Evolutionary conservation across 2,797 vertebrate species (phyloP), one percentile per base, ranked within the genome.

Genomic region (Halcyon badia): DNA sequence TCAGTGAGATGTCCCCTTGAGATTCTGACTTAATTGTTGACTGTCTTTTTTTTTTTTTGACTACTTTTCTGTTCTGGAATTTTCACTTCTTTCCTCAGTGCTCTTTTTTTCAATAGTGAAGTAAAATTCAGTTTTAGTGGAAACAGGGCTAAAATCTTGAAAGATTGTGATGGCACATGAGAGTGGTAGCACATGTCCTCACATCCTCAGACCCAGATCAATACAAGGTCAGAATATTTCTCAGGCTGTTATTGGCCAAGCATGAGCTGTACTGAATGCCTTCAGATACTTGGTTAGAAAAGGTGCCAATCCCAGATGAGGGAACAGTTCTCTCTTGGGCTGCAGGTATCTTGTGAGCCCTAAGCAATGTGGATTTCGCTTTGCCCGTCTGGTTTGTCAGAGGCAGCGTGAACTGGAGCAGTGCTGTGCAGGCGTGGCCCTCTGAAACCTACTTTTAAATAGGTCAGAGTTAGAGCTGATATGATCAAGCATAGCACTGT

Each of bases 401-500:
- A 54, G 51, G 6, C 22, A 24, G 31, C 14, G 41, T 9, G 25
- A 31, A 0, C 35, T 6, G 2, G 25, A 33, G 2, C 0, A 11
- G 22, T 14, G 39, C 88, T 30, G 26, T 0, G 2, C 24, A 19
- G 30, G 33, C 25, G 17, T 3, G 22, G 12, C 19, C 2, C 35
- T 46, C 8, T 33, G 8, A 41, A 73, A 62, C 42, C 42, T 69
- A 42, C 24, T 11, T 76, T 62, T 20, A 4, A 11, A 21, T 15
- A 42, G 20, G 22, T 69, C 22, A 1, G n/a, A 57, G 10, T 42
- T 24, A n/a, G n/a, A 61, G 20, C 44, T 48, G 71, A 4, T 76
- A 68, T 28, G 15, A 7, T 69, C 4, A 8, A 46, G n/a, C 22
- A 5, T 31, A 17, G 18, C n/a, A 11, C 20, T 1, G 0, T 4